These are phyloP conservation scores for Pterostichus niger DNA, from an alignment of 2,888 invertebrate species.

Conservation along the genomic window DNA sequence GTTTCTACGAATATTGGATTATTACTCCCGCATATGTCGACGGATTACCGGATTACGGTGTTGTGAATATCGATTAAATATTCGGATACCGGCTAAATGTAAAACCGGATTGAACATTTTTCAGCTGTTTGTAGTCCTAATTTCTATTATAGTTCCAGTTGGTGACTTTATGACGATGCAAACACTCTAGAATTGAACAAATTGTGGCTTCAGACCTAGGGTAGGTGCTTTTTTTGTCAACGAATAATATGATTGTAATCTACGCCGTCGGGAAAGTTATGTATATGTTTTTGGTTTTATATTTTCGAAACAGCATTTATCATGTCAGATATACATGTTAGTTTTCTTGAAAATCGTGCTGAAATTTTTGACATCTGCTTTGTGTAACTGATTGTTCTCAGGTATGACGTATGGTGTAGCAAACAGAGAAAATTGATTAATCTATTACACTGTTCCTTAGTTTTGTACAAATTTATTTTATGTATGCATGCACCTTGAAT, in stretches of 20 bases:
- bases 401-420: not conserved
- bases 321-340: slow-evolving; percentile 24
- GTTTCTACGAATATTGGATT: too few species aligned
- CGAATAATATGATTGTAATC: slow-evolving; percentile 51
- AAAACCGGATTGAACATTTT: too few species aligned
- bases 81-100: too few species aligned
- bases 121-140: too few species aligned
- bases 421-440: too few species aligned
- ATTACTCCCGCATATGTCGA: too few species aligned
- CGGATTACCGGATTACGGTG: too few species aligned
- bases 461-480: too few species aligned
- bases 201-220: not conserved
- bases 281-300: slow-evolving; percentile 17
- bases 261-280: slow-evolving; percentile 5
- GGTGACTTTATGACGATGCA: not conserved
- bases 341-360: not conserved
- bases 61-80: too few species aligned
- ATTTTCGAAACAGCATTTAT: slow-evolving; percentile 39
- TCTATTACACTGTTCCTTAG: too few species aligned
- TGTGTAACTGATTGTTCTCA: slow-evolving; percentile 7
- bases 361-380: slow-evolving; percentile 34
- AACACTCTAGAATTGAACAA: not conserved
- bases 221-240: slow-evolving; percentile 14
- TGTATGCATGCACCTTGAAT: too few species aligned
- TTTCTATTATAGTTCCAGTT: not conserved